These are phyloP conservation scores for Diceros bicornis DNA, from an alignment of 2,797 vertebrate species.

Conservation along the genomic window DNA sequence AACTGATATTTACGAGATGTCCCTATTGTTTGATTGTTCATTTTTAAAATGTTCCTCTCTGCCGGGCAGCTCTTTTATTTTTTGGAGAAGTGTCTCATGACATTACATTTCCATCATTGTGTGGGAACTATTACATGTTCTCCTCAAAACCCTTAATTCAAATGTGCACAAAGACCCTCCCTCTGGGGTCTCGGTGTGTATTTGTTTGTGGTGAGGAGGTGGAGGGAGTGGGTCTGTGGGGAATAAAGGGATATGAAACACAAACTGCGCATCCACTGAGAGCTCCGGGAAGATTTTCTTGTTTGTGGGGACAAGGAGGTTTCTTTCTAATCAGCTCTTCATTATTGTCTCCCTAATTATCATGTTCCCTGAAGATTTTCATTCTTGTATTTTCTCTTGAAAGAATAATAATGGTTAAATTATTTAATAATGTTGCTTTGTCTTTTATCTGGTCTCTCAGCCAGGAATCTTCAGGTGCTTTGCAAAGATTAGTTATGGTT, in stretches of 20 bases:
- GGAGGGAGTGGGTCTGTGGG: not conserved
- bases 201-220: conserved; percentile 1
- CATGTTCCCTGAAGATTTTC: conserved; percentile 74
- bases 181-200: not conserved
- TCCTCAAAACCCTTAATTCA: conserved; percentile 20
- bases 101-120: not conserved
- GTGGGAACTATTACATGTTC: not conserved
- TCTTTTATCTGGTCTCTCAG: conserved; percentile 74
- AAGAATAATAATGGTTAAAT: conserved; percentile 76
- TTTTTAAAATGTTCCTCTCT: conserved; percentile 31
- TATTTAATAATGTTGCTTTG: conserved; percentile 77
- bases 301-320: conserved; percentile 32
- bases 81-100: not conserved
- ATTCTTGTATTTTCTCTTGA: conserved; percentile 70
- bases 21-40: conserved; percentile 4
- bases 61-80: not conserved
- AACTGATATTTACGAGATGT: not conserved
- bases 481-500: conserved; percentile 76
- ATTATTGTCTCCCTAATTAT: conserved; percentile 74
- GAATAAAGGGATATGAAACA: conserved; percentile 40
- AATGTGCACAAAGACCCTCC: conserved; percentile 7
- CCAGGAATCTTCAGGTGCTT: conserved; percentile 71
- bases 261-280: not conserved
- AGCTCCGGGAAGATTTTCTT: conserved; percentile 13
- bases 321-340: conserved; percentile 68